Conservation (phyloP, 1,140 invertebrate species). For the Rhagoletis pomonella region DNA sequence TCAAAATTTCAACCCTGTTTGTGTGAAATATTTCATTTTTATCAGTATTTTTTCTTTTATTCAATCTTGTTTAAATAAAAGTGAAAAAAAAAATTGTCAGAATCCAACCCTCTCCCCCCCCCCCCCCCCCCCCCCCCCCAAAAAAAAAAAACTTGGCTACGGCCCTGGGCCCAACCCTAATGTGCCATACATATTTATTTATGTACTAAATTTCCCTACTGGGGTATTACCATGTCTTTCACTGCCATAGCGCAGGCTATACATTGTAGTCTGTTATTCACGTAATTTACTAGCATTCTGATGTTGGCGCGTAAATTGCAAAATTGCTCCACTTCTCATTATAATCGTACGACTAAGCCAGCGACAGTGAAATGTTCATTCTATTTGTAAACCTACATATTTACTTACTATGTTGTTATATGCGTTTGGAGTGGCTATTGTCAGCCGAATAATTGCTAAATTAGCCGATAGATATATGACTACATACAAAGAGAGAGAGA, state of each 20-base stretch:
- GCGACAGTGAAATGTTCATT: neutral
- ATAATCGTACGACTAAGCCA: neutral
- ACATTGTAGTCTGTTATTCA: neutral
- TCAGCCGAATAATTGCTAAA: conserved; percentile 22
- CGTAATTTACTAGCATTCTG: conserved; percentile 32
- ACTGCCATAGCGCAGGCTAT: neutral
- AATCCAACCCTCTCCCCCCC: no score
- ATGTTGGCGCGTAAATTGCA: conserved; percentile 40
- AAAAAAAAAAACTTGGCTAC: neutral
- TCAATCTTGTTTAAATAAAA: no score
- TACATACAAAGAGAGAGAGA: no score
- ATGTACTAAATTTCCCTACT: neutral
- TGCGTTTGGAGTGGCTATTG: neutral
- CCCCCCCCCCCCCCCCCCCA: no score
- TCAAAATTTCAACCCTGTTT: no score
- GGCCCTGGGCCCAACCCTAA: neutral
- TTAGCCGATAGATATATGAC: neutral
- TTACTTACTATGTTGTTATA: neutral
- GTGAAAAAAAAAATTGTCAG: neutral
- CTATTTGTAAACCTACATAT: neutral
- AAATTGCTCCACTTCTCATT: conserved; percentile 52
- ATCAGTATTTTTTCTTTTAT: no score
- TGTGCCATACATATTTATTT: neutral
- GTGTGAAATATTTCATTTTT: no score
- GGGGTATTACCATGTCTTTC: neutral